Conservation (phyloP, 2,113 vertebrate genomes). For the Gallinago undulata region DNA sequence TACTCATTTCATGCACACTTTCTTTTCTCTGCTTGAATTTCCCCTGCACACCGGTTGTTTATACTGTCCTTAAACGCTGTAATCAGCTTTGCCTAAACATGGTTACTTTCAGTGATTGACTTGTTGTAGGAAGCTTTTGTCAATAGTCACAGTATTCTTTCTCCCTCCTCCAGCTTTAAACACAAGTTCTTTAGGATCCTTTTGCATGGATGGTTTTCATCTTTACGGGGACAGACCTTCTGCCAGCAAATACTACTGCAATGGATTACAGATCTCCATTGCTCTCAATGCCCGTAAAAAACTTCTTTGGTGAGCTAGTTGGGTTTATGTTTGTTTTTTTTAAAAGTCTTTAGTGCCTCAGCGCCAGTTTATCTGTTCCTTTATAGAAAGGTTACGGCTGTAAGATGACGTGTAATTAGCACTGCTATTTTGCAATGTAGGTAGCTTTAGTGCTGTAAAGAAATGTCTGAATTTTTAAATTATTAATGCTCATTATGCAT, state of each 20-base stretch:
- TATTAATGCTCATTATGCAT: conserved; percentile 1
- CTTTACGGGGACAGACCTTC: not conserved
- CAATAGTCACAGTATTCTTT: not conserved
- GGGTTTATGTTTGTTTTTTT: not conserved
- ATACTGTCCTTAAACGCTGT: not conserved
- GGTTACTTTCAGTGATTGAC: not conserved
- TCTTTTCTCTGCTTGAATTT: not conserved
- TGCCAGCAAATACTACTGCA: not conserved
- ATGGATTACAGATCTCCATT: not conserved
- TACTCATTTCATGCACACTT: not conserved
- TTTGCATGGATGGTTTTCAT: not conserved
- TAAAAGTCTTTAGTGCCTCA: not conserved
- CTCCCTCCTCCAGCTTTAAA: not conserved
- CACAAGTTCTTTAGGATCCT: not conserved
- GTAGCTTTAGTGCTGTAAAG: not conserved
- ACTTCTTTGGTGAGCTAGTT: not conserved
- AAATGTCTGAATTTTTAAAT: not conserved
- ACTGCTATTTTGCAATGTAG: not conserved
- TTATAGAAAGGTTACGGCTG: not conserved
- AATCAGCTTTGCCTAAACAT: not conserved
- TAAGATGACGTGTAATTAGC: not conserved
- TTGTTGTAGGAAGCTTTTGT: not conserved
- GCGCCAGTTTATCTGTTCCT: not conserved
- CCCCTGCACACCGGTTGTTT: not conserved
- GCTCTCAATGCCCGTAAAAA: not conserved